Evolutionary conservation across 2,797 vertebrate genomes (phyloP), one percentile per base, ranked within the genome.

Genomic region (Lithobates pipiens): DNA sequence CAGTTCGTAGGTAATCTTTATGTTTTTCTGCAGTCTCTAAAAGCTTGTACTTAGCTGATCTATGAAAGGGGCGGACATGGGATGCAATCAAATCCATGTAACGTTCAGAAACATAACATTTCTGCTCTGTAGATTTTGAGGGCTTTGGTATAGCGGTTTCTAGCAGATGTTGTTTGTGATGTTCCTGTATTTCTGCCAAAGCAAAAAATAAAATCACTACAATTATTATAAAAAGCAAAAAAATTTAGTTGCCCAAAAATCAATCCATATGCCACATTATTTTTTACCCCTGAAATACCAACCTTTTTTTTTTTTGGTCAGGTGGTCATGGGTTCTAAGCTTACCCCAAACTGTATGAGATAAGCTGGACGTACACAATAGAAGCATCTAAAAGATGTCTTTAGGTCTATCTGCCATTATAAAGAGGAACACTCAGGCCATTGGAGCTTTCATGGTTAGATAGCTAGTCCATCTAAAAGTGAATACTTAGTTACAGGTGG

Each of bases 81-180:
- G 89, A 21, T 1, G 85, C 36, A 2, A 82, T 78, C 0, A 88
- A 8, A 18, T 88, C 85, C 16, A 87, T n/a, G 5, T 84, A 88
- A 54, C 80, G 70, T 27, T 23, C 76, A n/a, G 54, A 16, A 46
- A 89, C 80, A 21, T 46, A 23, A 36, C 80, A 77, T 4, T 1
- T 34, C 3, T 7, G 34, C 0, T 74, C 3, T 0, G 7, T 3
- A 9, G 23, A n/a, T 5, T 42, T 63, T 21, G 39, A 23, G 29
- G 0, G 32, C 10, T 6, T n/a, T 25, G 21, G 75, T 4, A 42
- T 77, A 76, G 2, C 5, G 42, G 27, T 65, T 15, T 46, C 25
- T 34, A 34, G 42, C 3, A 86, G 80, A 67, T 82, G 21, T 25
- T 29, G 13, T 15, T 63, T 86, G 42, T 82, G 80, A 3, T 29